Conservation (phyloP, 2,888 invertebrate species). For the Drosophila mettleri region DNA sequence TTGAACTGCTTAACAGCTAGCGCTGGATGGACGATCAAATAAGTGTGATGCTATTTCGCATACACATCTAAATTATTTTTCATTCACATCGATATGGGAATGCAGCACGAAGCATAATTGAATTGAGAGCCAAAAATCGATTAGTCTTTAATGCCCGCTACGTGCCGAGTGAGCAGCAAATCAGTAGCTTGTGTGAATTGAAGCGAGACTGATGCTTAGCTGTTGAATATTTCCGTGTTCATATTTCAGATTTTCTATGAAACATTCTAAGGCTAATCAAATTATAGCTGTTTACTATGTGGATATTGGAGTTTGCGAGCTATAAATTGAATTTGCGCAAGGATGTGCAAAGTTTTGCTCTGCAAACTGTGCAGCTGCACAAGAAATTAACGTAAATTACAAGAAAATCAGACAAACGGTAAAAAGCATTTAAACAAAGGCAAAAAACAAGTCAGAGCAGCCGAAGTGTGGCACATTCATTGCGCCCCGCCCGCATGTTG, state of each 20-base stretch:
- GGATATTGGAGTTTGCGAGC: not conserved
- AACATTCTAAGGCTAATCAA: not conserved
- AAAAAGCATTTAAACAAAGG: slow-evolving; percentile 8
- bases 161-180: slow-evolving; percentile 26
- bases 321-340: not conserved
- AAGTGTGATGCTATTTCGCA: not conserved
- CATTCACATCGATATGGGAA: not conserved
- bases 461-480: slow-evolving; percentile 31
- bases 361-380: slow-evolving; percentile 27
- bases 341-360: not conserved
- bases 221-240: not conserved
- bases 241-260: not conserved
- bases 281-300: not conserved
- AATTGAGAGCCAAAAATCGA: not conserved
- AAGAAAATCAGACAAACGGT: slow-evolving; percentile 48
- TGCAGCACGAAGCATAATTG: slow-evolving; percentile 1
- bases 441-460: slow-evolving; percentile 12
- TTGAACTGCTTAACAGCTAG: no score
- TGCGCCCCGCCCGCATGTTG: slow-evolving; percentile 44
- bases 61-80: not conserved
- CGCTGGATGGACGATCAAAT: not conserved
- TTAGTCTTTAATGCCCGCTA: slow-evolving; percentile 22
- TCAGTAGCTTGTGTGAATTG: not conserved
- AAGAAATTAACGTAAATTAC: slow-evolving; percentile 69
- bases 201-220: not conserved